These are phyloP conservation scores for Spondyliosoma cantharus DNA, from an alignment of 2,797 vertebrate genomes.

Conservation along the genomic window DNA sequence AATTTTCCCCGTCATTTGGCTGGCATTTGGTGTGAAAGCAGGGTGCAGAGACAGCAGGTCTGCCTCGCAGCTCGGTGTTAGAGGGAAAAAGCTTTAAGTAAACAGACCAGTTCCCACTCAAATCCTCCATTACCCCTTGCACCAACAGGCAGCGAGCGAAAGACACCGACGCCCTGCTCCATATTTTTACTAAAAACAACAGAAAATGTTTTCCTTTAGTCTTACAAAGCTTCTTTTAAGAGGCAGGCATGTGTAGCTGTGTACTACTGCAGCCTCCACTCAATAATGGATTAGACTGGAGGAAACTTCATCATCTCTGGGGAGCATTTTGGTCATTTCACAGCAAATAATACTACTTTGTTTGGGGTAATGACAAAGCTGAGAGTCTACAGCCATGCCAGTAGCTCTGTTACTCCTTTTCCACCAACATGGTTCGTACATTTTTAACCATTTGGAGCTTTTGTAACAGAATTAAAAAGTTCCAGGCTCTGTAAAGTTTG, in stretches of 20 bases:
- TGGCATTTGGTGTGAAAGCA: conserved; percentile 59
- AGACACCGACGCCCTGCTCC: conserved; percentile 23
- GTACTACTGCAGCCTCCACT: neutral
- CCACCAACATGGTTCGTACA: no score
- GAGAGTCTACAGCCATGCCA: neutral
- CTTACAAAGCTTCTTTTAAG: neutral
- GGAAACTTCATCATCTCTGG: neutral
- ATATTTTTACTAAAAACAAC: conserved; percentile 3
- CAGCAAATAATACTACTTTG: neutral
- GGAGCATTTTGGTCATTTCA: neutral
- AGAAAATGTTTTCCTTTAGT: neutral
- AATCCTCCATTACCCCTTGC: conserved; percentile 27
- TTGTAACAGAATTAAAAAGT: no score
- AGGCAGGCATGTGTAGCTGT: neutral
- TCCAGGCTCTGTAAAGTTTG: no score
- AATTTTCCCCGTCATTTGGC: conserved; percentile 68
- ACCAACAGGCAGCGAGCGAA: conserved; percentile 5
- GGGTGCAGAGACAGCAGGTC: conserved; percentile 71
- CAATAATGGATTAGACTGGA: neutral
- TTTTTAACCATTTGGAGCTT: no score
- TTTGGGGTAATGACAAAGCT: neutral
- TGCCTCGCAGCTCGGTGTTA: conserved; percentile 68
- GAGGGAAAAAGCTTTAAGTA: conserved; percentile 59
- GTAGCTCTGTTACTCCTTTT: neutral
- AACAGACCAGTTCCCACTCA: conserved; percentile 58